phyloP scores from a whole-genome alignment of 2,888 invertebrate genomes.

The Pseudococcus jackbeardsleyi region DNA sequence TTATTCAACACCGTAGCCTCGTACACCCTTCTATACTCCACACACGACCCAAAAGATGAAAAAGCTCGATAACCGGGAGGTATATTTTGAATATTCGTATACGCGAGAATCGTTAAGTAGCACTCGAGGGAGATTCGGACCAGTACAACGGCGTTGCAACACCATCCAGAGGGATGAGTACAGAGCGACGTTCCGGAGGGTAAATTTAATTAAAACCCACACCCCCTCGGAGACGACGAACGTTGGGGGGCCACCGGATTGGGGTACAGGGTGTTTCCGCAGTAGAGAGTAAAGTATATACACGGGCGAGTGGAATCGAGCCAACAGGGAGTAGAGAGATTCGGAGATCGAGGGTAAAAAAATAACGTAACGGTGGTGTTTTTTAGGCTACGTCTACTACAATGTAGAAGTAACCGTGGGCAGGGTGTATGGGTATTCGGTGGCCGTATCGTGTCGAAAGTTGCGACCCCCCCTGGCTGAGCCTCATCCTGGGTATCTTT shows the following conservation, averaged over 20 bases:
- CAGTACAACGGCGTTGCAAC: not conserved
- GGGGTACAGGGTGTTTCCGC: not conserved
- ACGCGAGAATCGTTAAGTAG: slow-evolving; percentile 16
- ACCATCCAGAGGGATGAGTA: not conserved
- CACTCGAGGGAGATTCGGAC: not conserved
- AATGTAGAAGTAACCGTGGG: not conserved
- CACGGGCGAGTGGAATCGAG: not conserved
- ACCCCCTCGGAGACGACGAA: not conserved
- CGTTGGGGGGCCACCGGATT: not conserved
- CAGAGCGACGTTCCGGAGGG: not conserved
- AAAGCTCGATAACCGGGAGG: not conserved
- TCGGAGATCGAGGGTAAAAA: not conserved
- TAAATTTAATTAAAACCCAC: slow-evolving; percentile 11
- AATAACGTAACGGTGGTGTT: not conserved
- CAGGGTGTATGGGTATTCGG: not conserved
- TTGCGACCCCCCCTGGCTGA: not conserved
- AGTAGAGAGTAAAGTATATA: not conserved
- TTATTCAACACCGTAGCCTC: too few species aligned
- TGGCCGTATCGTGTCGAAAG: not conserved
- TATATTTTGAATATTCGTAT: not conserved
- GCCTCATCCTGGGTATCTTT: not conserved
- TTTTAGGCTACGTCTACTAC: not conserved
- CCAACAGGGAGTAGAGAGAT: not conserved
- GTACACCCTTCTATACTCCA: too few species aligned
- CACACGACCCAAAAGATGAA: not conserved